Evolutionary conservation across 1,140 invertebrate genomes (phyloP), one percentile per base, ranked within the genome.

Genomic region (Epicauta chinensis): DNA sequence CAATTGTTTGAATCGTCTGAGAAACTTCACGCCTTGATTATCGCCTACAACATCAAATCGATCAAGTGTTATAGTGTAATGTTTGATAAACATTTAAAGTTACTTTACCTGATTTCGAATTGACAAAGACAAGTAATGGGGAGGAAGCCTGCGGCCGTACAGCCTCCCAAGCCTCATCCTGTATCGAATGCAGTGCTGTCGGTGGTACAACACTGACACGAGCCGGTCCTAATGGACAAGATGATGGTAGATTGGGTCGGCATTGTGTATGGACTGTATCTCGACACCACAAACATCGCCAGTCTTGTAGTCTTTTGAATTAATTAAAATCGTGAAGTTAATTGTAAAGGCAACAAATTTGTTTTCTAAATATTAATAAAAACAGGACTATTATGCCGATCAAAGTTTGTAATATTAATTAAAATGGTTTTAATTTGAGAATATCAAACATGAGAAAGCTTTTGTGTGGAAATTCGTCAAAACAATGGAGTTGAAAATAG

Each of bases 1-100:
- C 38, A 97, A 79, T 71, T 97, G 94, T 69, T 95, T 96, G 72
- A 98, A 97, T 52, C 93, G 81, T 51, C 93, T 78, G 35, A 98
- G 79, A 76, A 98, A 97, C 73, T 95, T 94, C n/a, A 97, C 84
- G 53, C 92, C 94, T 76, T 94, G 92, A 75, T 97, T 97, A 77
- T 97, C 94, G 60, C 94, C 94, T 69, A 55, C 11, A 52, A 44
- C 46, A 47, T 40, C n/a, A n/a, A 17, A 38, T 14, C 30, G 14
- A 49, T 11, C n/a, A 29, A 12, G 12, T n/a, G n/a, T n/a, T n/a
- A n/a, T n/a, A n/a, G n/a, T n/a, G n/a, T n/a, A 23, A 23, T 11
- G 6, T 41, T 23, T 10, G 12, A 16, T 9, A 29, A 41, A 16
- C 35, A 16, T 12, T 11, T 14, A 32, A 16, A 6, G 36, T 9